phyloP scores from a whole-genome alignment of 2,797 vertebrate genomes.

The Euphonia xanthogaster region DNA sequence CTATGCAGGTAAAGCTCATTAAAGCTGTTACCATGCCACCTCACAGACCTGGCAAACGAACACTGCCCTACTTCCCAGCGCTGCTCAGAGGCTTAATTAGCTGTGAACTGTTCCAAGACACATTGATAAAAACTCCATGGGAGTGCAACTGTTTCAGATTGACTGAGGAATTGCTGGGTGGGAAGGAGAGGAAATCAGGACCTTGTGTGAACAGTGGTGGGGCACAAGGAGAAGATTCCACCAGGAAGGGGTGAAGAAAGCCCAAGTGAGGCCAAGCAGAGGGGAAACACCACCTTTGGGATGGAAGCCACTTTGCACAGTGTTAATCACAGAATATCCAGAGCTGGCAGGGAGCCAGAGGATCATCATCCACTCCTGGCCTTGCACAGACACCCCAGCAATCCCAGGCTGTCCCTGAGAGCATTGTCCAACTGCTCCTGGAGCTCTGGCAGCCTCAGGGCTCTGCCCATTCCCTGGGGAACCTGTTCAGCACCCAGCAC shows the following conservation, averaged over 20 bases:
- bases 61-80: not conserved
- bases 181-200: not conserved
- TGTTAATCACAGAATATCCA: not conserved
- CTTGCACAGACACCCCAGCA: not conserved
- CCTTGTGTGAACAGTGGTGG: fast-evolving
- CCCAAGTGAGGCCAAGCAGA: not conserved
- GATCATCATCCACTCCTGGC: not conserved
- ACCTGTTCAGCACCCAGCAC: not conserved
- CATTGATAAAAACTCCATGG: not conserved
- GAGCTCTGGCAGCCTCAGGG: not conserved
- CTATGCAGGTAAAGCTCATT: not conserved
- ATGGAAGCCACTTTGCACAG: not conserved
- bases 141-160: not conserved
- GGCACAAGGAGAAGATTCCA: not conserved
- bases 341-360: not conserved
- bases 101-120: not conserved
- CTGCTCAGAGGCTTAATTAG: not conserved
- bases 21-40: not conserved
- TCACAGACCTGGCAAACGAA: not conserved
- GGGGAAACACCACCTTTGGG: not conserved
- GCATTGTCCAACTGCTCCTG: fast-evolving
- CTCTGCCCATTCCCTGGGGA: not conserved
- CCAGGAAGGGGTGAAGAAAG: not conserved
- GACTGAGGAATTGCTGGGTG: not conserved
- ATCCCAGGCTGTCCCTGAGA: not conserved